These are phyloP conservation scores for Drosophila mojavensis DNA, from an alignment of 1,140 invertebrate genomes.

Conservation along the genomic window DNA sequence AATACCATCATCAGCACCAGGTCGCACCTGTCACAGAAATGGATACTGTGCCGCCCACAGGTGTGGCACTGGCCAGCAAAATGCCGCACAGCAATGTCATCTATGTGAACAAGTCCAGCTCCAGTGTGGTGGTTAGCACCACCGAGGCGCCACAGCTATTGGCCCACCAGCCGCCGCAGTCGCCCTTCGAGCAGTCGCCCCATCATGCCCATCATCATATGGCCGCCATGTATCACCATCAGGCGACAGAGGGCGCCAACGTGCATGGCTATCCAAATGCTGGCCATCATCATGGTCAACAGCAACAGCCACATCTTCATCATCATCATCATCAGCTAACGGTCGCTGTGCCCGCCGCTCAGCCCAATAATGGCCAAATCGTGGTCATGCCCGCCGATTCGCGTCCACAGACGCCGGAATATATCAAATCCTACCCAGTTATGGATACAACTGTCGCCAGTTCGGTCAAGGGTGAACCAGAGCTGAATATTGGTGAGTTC, in stretches of 20 bases:
- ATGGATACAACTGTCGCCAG: constrained; percentile 86
- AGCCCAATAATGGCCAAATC: constrained; percentile 42
- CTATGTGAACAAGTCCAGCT: constrained; percentile 73
- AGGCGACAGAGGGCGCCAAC: constrained; percentile 16
- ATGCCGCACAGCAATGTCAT: constrained; percentile 77
- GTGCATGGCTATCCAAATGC: constrained; percentile 6
- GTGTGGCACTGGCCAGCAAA: constrained; percentile 66
- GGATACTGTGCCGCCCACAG: constrained; percentile 81
- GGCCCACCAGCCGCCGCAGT: neutral
- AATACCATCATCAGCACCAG: constrained; percentile 52
- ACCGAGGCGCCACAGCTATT: constrained; percentile 38
- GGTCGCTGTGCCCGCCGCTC: constrained; percentile 20
- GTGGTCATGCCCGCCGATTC: constrained; percentile 74
- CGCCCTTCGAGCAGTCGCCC: constrained; percentile 23
- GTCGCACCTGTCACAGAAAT: constrained; percentile 79
- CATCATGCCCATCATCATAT: constrained; percentile 40
- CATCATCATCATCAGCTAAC: constrained; percentile 26
- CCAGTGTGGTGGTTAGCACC: constrained; percentile 63
- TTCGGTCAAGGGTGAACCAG: constrained; percentile 86
- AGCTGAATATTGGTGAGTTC: constrained; percentile 86
- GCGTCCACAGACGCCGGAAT: constrained; percentile 80
- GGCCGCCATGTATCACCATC: constrained; percentile 49
- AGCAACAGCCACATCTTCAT: constrained; percentile 23
- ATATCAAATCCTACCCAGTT: constrained; percentile 84
- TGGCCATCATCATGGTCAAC: constrained; percentile 18